Conservation (phyloP, 2,888 invertebrate species). For the Luperina nickerlii region DNA sequence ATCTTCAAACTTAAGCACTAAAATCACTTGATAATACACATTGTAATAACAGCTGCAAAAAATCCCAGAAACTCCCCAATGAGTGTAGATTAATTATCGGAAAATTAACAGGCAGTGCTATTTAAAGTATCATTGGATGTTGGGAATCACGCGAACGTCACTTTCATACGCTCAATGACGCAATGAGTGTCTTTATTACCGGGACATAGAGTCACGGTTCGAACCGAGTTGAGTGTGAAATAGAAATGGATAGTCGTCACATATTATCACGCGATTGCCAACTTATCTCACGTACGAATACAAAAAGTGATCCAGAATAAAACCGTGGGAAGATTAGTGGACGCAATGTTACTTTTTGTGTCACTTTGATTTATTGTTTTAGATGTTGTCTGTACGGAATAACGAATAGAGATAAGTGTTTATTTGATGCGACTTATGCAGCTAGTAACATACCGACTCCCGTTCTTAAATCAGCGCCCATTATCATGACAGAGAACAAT, state of each 20-base stretch:
- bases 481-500: slow-evolving; percentile 14
- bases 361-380: slow-evolving; percentile 53
- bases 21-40: slow-evolving; percentile 29
- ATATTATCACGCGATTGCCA: slow-evolving; percentile 76
- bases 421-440: slow-evolving; percentile 17
- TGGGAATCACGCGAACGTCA: slow-evolving; percentile 66
- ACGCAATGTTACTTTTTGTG: slow-evolving; percentile 53
- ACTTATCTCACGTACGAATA: slow-evolving; percentile 69
- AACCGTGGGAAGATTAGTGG: slow-evolving; percentile 73
- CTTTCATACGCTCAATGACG: slow-evolving; percentile 65
- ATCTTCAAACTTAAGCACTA: slow-evolving; percentile 1
- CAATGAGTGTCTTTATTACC: slow-evolving; percentile 48
- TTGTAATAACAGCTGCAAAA: slow-evolving; percentile 61
- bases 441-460: not conserved
- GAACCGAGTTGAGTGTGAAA: slow-evolving; percentile 51
- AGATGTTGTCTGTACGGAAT: slow-evolving; percentile 44
- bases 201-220: slow-evolving; percentile 59
- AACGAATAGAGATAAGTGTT: slow-evolving; percentile 18
- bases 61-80: slow-evolving; percentile 53
- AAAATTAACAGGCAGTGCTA: slow-evolving; percentile 67
- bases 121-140: slow-evolving; percentile 67
- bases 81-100: slow-evolving; percentile 69
- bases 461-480: slow-evolving; percentile 5
- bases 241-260: slow-evolving; percentile 72
- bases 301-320: slow-evolving; percentile 72